Conservation (phyloP, 2,888 invertebrate species). For the Pyralis farinalis region DNA sequence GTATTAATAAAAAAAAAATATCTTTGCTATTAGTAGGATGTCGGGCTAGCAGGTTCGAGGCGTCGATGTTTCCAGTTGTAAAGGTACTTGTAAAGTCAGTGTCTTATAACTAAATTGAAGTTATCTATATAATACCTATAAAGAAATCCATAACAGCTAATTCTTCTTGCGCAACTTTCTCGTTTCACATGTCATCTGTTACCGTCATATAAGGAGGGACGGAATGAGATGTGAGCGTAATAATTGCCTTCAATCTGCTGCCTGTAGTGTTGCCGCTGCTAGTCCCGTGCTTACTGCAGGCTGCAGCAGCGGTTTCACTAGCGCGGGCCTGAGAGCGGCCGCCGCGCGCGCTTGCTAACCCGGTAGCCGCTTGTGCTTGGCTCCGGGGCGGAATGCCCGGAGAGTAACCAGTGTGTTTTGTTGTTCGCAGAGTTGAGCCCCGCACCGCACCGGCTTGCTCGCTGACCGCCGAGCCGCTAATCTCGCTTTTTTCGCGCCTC, state of each 20-base stretch:
- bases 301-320: slow-evolving; percentile 16
- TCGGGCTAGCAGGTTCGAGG: slow-evolving; percentile 46
- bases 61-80: slow-evolving; percentile 29
- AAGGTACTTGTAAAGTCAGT: slow-evolving; percentile 37
- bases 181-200: slow-evolving; percentile 39
- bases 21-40: neutral
- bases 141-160: slow-evolving; percentile 41
- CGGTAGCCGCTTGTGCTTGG: slow-evolving; percentile 79
- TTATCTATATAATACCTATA: too few relatives aligned
- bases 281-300: slow-evolving; percentile 16
- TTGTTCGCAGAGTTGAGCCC: slow-evolving; percentile 82
- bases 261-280: slow-evolving; percentile 17
- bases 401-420: slow-evolving; percentile 80
- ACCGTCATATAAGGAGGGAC: slow-evolving; percentile 46
- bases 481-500: slow-evolving; percentile 78
- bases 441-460: slow-evolving; percentile 79
- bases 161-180: slow-evolving; percentile 42
- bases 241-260: slow-evolving; percentile 44
- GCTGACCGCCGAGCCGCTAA: slow-evolving; percentile 80
- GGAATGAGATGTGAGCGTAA: slow-evolving; percentile 31
- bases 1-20: too few relatives aligned
- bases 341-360: slow-evolving; percentile 72
- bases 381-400: slow-evolving; percentile 71
- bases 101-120: slow-evolving; percentile 19
- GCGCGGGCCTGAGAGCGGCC: slow-evolving; percentile 58